phyloP scores from a whole-genome alignment of 1,140 invertebrate species.

The Drosophila bipectinata region DNA sequence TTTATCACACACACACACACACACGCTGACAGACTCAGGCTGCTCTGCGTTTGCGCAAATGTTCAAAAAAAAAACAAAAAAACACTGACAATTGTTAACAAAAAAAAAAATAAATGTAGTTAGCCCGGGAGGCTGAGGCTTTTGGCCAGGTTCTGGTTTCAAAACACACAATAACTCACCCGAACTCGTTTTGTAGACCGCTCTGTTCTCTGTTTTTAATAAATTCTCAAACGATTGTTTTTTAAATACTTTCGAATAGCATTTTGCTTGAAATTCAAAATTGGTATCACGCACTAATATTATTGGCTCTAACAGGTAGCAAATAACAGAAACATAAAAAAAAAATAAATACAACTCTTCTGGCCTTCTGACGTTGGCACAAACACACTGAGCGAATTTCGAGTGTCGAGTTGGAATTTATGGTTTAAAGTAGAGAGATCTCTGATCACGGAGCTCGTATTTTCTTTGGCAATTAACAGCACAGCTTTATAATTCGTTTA shows the following conservation, averaged over 20 bases:
- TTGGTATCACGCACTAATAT: not conserved
- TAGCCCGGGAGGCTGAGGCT: not conserved
- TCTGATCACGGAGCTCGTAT: slow-evolving; percentile 24
- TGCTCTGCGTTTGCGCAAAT: slow-evolving; percentile 4
- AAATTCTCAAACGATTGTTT: slow-evolving; percentile 9
- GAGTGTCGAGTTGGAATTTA: not conserved
- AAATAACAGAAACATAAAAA: not conserved
- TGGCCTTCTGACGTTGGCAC: slow-evolving; percentile 29
- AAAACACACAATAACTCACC: slow-evolving; percentile 23
- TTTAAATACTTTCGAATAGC: slow-evolving; percentile 49
- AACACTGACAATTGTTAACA: slow-evolving; percentile 42
- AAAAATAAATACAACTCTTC: not conserved
- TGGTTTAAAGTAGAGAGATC: slow-evolving; percentile 4
- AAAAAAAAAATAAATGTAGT: not conserved
- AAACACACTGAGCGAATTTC: not conserved
- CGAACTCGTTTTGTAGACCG: slow-evolving; percentile 42
- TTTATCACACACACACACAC: slow-evolving; percentile 23
- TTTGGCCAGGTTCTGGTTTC: slow-evolving; percentile 36
- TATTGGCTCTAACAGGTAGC: slow-evolving; percentile 2
- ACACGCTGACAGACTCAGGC: not conserved
- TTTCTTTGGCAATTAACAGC: slow-evolving; percentile 41
- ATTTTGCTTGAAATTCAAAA: slow-evolving; percentile 38
- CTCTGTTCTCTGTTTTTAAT: slow-evolving; percentile 42
- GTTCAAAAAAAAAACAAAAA: slow-evolving; percentile 9
- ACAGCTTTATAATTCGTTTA: slow-evolving; percentile 5